Evolutionary conservation across 1,140 invertebrate genomes (phyloP).

Genomic region (Rhagoletis pomonella): DNA sequence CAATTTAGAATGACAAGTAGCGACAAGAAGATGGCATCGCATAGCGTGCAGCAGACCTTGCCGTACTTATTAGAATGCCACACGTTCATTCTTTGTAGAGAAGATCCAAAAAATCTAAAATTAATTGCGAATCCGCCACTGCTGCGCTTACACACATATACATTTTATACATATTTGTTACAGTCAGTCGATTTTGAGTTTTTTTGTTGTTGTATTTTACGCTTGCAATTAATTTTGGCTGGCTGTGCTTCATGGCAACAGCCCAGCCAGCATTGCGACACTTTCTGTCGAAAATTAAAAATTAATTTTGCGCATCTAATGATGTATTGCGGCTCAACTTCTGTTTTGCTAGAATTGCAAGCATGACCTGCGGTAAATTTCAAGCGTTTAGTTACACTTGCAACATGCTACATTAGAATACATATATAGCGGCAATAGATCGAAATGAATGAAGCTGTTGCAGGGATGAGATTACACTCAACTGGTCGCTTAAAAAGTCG

Average conservation of each 20-base stretch:
- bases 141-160: not conserved
- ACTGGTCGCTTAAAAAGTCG: too few relatives aligned
- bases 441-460: not conserved
- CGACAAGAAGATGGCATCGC: not conserved
- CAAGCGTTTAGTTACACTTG: not conserved
- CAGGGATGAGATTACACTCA: not conserved
- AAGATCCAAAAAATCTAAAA: not conserved
- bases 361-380: not conserved
- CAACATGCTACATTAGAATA: not conserved
- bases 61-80: constrained; percentile 30
- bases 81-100: not conserved
- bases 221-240: not conserved
- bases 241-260: not conserved
- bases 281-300: not conserved
- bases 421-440: not conserved
- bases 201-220: not conserved
- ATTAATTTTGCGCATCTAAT: not conserved
- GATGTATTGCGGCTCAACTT: not conserved
- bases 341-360: not conserved
- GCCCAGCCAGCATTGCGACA: not conserved
- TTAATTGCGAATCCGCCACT: not conserved
- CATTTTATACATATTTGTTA: too few relatives aligned
- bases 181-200: too few relatives aligned
- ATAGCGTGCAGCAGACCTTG: constrained; percentile 7
- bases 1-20: constrained; percentile 33